Evolutionary conservation across 2,113 vertebrate species (phyloP).

Genomic region (Himantopus leucocephalus): DNA sequence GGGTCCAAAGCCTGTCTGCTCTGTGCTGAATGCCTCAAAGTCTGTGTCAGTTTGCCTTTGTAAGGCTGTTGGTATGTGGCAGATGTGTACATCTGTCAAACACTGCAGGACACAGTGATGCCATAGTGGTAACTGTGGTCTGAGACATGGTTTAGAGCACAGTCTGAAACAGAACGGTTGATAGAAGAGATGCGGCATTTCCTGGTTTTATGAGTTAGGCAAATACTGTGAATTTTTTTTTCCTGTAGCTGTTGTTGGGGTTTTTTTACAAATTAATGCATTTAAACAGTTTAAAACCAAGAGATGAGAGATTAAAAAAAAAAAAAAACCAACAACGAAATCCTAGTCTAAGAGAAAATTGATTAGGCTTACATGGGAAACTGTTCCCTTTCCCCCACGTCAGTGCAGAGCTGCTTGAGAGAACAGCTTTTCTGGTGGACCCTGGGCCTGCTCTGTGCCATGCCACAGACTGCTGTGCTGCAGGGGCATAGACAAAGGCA

Average conservation of each 20-base stretch:
- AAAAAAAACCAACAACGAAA: not conserved
- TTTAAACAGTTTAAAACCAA: not conserved
- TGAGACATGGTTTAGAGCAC: not conserved
- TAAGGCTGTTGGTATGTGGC: not conserved
- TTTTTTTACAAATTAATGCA: not conserved
- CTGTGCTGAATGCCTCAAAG: not conserved
- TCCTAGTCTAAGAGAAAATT: not conserved
- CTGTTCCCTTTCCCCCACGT: not conserved
- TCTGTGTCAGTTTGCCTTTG: not conserved
- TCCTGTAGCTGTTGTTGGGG: not conserved
- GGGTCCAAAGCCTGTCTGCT: not conserved
- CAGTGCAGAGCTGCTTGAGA: not conserved
- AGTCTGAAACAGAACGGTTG: not conserved
- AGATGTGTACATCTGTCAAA: not conserved
- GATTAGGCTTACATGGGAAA: rapidly evolving
- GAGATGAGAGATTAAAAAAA: not conserved
- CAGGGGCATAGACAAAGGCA: not conserved
- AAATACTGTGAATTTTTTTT: not conserved
- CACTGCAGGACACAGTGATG: too few species aligned
- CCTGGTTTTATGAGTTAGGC: not conserved
- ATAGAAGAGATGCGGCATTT: not conserved
- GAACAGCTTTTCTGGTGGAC: not conserved
- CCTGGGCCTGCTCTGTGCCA: not conserved
- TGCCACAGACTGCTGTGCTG: not conserved
- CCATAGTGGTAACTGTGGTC: not conserved